These are phyloP conservation scores for Accipiter cooperii DNA, from an alignment of 2,113 vertebrate genomes.

Conservation along the genomic window DNA sequence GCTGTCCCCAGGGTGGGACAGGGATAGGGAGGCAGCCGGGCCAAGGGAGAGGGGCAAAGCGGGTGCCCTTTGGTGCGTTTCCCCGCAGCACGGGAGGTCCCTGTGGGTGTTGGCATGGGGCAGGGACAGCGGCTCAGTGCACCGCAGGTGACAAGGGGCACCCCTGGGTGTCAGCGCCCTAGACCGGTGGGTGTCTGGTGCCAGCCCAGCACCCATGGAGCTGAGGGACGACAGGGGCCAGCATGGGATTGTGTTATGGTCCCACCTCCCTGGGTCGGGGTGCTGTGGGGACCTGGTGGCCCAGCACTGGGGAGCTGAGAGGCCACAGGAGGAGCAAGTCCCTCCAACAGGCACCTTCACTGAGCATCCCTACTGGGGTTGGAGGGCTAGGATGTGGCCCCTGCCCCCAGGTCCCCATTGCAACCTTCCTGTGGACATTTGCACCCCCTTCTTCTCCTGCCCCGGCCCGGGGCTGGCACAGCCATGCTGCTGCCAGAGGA, in stretches of 20 bases:
- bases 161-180: neutral
- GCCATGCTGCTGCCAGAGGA: neutral
- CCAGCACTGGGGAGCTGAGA: neutral
- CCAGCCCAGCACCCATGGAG: neutral
- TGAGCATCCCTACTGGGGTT: neutral
- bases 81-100: neutral
- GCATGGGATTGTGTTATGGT: neutral
- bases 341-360: accelerated
- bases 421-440: neutral
- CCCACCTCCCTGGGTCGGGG: neutral
- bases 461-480: neutral
- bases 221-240: neutral
- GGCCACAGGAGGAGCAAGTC: neutral
- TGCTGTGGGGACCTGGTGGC: neutral
- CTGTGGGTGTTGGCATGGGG: neutral
- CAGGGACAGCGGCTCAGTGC: neutral
- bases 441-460: neutral
- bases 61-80: neutral
- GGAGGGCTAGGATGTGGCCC: neutral
- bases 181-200: neutral
- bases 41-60: neutral
- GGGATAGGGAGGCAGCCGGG: neutral
- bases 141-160: neutral
- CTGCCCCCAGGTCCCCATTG: neutral
- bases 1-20: neutral